Evolutionary conservation across 1,140 invertebrate species (phyloP).

Genomic region (Brachionus angularis): DNA sequence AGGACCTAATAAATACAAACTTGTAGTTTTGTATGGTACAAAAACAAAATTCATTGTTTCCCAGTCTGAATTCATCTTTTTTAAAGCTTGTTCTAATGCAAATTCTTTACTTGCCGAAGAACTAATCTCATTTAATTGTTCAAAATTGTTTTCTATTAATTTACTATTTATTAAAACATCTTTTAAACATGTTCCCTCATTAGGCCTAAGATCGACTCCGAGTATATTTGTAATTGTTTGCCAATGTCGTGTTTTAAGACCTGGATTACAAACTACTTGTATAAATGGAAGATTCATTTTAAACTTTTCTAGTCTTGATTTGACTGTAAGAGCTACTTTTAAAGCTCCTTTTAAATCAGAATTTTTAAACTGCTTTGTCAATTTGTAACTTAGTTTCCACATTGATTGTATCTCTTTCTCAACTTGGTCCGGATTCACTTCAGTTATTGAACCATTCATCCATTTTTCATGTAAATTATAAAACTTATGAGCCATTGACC

Average conservation of each 20-base stretch:
- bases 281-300: constrained; percentile 56
- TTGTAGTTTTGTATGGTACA: constrained; percentile 64
- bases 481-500: constrained; percentile 81
- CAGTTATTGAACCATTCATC: constrained; percentile 68
- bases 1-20: constrained; percentile 52
- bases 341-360: constrained; percentile 54
- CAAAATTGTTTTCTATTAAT: constrained; percentile 65
- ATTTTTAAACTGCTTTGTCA: constrained; percentile 53
- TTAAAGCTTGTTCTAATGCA: constrained; percentile 56
- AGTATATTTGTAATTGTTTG: constrained; percentile 68
- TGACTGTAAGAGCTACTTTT: constrained; percentile 56
- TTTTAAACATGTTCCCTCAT: constrained; percentile 67
- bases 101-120: constrained; percentile 58
- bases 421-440: constrained; percentile 75
- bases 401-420: constrained; percentile 62
- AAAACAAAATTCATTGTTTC: constrained; percentile 57
- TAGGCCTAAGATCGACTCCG: constrained; percentile 66
- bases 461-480: constrained; percentile 69
- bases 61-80: constrained; percentile 60
- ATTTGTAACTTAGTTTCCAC: constrained; percentile 57
- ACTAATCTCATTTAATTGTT: constrained; percentile 61
- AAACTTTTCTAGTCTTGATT: constrained; percentile 64
- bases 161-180: constrained; percentile 73
- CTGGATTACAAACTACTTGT: constrained; percentile 58
- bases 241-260: constrained; percentile 57